A percentile compares a stretch with the other conserved stretches of the same genome.
phyloP scores from a whole-genome alignment of 2,888 invertebrate genomes.

The Melanchra persicariae region DNA sequence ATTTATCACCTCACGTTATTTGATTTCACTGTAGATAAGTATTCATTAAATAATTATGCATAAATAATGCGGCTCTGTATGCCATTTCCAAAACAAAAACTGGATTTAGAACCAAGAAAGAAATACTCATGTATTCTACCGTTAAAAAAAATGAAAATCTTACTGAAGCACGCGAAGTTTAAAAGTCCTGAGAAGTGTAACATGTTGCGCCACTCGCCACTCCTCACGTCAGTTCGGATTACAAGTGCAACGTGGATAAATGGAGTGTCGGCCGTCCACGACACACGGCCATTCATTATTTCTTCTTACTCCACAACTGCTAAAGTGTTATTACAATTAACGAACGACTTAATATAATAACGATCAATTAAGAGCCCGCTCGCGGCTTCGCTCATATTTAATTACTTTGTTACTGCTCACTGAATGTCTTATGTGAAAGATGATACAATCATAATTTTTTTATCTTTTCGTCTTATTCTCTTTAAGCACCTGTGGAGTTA shows the following conservation, averaged over 20 bases:
- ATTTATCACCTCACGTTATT: slow-evolving; percentile 37
- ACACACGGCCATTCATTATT: slow-evolving; percentile 45
- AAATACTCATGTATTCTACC: background rate
- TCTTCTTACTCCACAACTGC: slow-evolving; percentile 35
- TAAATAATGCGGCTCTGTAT: slow-evolving; percentile 14
- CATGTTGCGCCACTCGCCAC: slow-evolving; percentile 47
- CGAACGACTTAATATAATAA: slow-evolving; percentile 33
- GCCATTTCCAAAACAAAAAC: background rate
- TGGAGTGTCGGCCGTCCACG: slow-evolving; percentile 48
- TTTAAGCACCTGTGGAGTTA: background rate
- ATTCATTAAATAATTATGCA: slow-evolving; percentile 16
- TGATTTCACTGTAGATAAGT: slow-evolving; percentile 33
- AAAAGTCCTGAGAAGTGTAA: slow-evolving; percentile 48
- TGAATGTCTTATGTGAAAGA: slow-evolving; percentile 28
- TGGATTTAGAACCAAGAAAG: background rate
- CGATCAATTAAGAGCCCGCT: slow-evolving; percentile 25
- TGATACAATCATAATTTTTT: background rate
- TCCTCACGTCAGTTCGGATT: slow-evolving; percentile 45
- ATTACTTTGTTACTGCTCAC: slow-evolving; percentile 17
- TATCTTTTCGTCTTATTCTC: background rate
- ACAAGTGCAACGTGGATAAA: slow-evolving; percentile 57
- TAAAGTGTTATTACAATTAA: slow-evolving; percentile 45
- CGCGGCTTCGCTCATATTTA: slow-evolving; percentile 11
- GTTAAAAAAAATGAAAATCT: slow-evolving; percentile 10
- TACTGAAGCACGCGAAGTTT: slow-evolving; percentile 18